phyloP scores from a whole-genome alignment of 2,888 invertebrate genomes.

The Agrilus cyanescens region DNA sequence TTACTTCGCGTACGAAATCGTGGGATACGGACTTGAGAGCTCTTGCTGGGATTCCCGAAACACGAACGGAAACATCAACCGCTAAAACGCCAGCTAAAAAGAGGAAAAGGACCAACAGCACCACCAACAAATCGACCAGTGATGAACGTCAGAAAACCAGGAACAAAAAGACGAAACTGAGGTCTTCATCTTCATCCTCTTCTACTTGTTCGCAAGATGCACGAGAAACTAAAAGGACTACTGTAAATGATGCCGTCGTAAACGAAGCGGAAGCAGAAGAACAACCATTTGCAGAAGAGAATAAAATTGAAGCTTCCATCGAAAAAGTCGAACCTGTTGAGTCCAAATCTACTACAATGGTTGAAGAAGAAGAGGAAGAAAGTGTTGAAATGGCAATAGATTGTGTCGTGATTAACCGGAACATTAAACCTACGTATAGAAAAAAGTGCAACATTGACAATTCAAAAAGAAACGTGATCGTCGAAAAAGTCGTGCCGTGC shows the following conservation, averaged over 20 bases:
- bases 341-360: constrained; percentile 1
- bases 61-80: not conserved
- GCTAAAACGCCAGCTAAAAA: constrained; percentile 10
- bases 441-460: constrained; percentile 24
- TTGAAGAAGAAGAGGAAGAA: constrained; percentile 4
- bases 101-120: constrained; percentile 4
- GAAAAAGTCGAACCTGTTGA: not conserved
- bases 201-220: not conserved
- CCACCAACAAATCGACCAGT: constrained; percentile 5
- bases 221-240: not conserved
- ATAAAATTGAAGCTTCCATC: not conserved
- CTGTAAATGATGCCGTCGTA: not conserved
- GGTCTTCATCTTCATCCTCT: no score
- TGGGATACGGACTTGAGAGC: constrained; percentile 27
- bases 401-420: constrained; percentile 15
- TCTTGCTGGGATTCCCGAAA: constrained; percentile 5
- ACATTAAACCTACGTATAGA: constrained; percentile 17
- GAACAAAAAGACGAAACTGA: constrained; percentile 2
- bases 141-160: constrained; percentile 3
- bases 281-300: constrained; percentile 6
- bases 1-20: constrained; percentile 3
- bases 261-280: not conserved
- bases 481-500: constrained; percentile 9
- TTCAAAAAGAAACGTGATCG: constrained; percentile 10
- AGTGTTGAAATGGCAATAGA: constrained; percentile 3